Evolutionary conservation across 2,113 vertebrate species (phyloP), one percentile per base, ranked within the genome.

Genomic region (Periophthalmodon schlosseri): DNA sequence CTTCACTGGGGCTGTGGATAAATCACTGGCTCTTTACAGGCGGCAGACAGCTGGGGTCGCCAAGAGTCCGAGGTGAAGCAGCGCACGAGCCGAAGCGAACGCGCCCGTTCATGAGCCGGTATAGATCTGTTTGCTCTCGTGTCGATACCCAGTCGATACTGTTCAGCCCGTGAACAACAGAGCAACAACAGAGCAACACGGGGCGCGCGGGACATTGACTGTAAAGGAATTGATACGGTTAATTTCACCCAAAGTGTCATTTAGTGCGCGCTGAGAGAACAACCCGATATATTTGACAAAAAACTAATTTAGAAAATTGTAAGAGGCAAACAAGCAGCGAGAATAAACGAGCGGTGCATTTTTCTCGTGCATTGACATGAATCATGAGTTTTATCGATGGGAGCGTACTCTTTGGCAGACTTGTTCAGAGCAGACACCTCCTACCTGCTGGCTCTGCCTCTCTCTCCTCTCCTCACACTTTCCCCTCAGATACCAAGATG

Each of bases 401-500:
- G 12, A 39, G 20, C 34, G 39, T 3, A 65, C 18, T 39, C 34
- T 65, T 65, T n/a, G 63, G 63, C 63, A 39, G 18, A 65, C 61
- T 64, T 39, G 34, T 65, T 39, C 18, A 10, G 34, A n/a, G 39
- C 63, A 65, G 34, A 39, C 63, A n/a, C 63, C 63, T 65, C 63
- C 63, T 65, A 44, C 68, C 73, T 78, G 36, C 72, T 23, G 79
- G 66, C 72, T 67, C 76, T 73, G 60, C 60, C 36, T 79, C 73
- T 70, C 76, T 61, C 63, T 82, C 60, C 67, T 21, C 73, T 58
- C 46, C 76, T 74, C 82, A 47, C 92, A 93, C 90, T 93, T 89
- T 89, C 80, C 76, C 76, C 88, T 75, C 89, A 88, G 86, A 84
- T 84, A 84, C 87, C 92, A 93, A 94, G 91, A 94, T 94, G 93